Base-by-base conservation (phyloP, 2,113 vertebrate genomes). In the Pantherophis guttatus region DNA sequence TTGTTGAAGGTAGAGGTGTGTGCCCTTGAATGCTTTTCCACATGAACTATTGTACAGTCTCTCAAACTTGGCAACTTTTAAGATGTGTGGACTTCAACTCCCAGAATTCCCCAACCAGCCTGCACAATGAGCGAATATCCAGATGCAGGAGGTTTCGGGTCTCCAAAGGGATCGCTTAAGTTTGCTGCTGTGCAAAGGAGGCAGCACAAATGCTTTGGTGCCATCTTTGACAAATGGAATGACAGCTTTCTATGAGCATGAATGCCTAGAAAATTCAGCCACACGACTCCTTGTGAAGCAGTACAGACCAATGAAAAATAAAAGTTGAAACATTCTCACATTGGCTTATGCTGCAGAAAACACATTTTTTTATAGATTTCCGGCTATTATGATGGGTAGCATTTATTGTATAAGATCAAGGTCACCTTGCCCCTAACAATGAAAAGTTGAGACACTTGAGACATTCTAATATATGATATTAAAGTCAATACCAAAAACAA, bases 391-490 rank as follows among this genome's bases (percentile, higher is more conserved):
- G 53, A 85, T 52, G 3, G 75, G 4, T 0, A 1, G 62, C 1
- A 5, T 89, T 92, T 93, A 54, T 5, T n/a, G 58, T 50, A 12
- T 8, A 26, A 75, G 26, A 87, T 86, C 19, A 44, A 92, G 91
- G 91, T 94, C 93, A 94, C 75, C 87, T 92, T 94, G 24, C 29
- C 13, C 91, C 93, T 13, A 92, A 90, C 87, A 86, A 48, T 89
- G 70, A 10, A 85, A 1, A 10, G 26, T n/a, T 89, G 23, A 58
- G 91, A 24, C n/a, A 1, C 6, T 8, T 8, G 93, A 93, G 75
- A 96, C 0, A 13, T 92, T 29, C 93, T 33, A 88, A 21, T 62
- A 6, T 87, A 24, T 65, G 4, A 1, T 26, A 53, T 50, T n/a
- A 92, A 95, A 94, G 5, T 94, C 62, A 70, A 0, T 26, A 23